Evolutionary conservation across 2,797 vertebrate genomes (phyloP).

Genomic region (Mormyrops attenuatus): DNA sequence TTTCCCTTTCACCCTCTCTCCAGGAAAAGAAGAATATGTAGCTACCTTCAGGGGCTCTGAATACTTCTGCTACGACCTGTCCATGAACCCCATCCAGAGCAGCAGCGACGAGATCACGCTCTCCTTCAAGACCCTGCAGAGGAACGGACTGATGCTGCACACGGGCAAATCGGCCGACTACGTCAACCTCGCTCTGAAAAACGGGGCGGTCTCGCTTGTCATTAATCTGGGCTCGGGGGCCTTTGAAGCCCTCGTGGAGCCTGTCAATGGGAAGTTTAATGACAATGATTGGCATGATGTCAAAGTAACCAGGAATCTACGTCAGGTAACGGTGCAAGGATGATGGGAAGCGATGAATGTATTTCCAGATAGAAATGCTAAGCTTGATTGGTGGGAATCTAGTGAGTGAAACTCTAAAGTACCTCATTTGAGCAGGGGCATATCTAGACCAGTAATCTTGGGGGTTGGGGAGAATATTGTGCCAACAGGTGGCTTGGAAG

Average conservation of each 20-base stretch:
- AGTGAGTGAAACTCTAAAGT: slow-evolving; percentile 19
- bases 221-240: slow-evolving; percentile 99
- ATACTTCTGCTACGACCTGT: slow-evolving; percentile 99
- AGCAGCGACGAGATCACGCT: slow-evolving; percentile 99
- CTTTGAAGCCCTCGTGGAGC: slow-evolving; percentile 99
- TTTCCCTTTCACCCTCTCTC: slow-evolving; percentile 25
- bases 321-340: slow-evolving; percentile 98
- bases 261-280: slow-evolving; percentile 99
- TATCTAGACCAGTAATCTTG: slow-evolving; percentile 63
- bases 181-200: slow-evolving; percentile 98
- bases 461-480: not conserved
- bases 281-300: slow-evolving; percentile 99
- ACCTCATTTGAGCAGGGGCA: slow-evolving; percentile 81
- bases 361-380: slow-evolving; percentile 39
- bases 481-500: not conserved
- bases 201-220: slow-evolving; percentile 97
- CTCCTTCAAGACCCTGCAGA: slow-evolving; percentile 96
- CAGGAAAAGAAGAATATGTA: slow-evolving; percentile 96
- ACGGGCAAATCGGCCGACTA: slow-evolving; percentile 98
- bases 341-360: slow-evolving; percentile 54
- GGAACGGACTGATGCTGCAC: slow-evolving; percentile 99
- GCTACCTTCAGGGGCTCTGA: slow-evolving; percentile 98
- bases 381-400: slow-evolving; percentile 37
- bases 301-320: slow-evolving; percentile 99
- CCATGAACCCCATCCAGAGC: slow-evolving; percentile 98